Conservation (phyloP, 2,113 vertebrate genomes). For the Oreotrochilus melanogaster region DNA sequence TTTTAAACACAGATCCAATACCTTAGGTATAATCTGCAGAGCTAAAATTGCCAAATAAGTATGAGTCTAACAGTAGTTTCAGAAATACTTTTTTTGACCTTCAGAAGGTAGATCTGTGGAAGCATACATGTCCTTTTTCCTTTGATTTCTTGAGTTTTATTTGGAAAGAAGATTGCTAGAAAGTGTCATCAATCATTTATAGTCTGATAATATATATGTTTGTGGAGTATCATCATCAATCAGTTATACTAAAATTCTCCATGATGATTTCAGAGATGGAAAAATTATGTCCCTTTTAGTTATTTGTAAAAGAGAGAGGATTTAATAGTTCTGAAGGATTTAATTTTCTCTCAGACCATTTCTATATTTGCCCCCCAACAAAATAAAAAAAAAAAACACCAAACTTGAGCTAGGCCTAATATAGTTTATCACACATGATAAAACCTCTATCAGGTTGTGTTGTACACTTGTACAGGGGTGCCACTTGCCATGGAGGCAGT, state of each 20-base stretch:
- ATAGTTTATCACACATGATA: background rate
- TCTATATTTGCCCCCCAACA: background rate
- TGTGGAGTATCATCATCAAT: background rate
- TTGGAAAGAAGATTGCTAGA: background rate
- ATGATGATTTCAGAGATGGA: background rate
- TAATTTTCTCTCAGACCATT: background rate
- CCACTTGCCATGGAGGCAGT: background rate
- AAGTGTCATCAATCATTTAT: background rate
- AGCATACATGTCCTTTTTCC: background rate
- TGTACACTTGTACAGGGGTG: background rate
- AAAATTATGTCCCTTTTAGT: background rate
- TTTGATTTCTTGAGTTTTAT: background rate
- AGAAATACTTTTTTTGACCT: background rate
- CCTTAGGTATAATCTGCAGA: background rate
- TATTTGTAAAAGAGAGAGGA: background rate
- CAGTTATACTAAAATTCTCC: background rate
- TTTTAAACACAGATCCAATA: background rate
- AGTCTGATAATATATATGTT: background rate
- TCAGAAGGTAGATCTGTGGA: background rate
- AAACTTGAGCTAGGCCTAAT: background rate
- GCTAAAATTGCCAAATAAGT: background rate
- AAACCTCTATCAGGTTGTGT: background rate
- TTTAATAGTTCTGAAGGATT: background rate
- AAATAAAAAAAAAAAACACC: background rate
- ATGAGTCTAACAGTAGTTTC: background rate